phyloP scores from a whole-genome alignment of 2,888 invertebrate genomes.

The Cabera pusaria region DNA sequence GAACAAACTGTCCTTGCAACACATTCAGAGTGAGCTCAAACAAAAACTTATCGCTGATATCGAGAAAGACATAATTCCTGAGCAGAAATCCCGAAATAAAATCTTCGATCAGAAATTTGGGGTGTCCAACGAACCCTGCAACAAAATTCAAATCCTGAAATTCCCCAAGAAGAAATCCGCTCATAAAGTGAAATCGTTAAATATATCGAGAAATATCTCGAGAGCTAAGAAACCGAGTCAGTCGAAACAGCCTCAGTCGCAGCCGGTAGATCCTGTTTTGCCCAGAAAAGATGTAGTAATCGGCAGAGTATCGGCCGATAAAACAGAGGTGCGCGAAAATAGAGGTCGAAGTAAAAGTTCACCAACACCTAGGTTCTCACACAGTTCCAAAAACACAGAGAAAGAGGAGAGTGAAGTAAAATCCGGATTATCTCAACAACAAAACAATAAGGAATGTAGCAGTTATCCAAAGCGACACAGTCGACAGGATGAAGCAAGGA shows the following conservation, averaged over 20 bases:
- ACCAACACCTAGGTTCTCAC: slow-evolving; percentile 42
- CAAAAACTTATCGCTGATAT: slow-evolving; percentile 50
- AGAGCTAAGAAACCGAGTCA: slow-evolving; percentile 30
- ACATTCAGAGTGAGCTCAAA: slow-evolving; percentile 59
- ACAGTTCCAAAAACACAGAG: slow-evolving; percentile 19
- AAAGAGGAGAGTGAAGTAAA: too few relatives aligned
- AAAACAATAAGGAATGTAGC: too few relatives aligned
- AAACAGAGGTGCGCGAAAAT: too few relatives aligned
- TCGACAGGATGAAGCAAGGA: too few relatives aligned
- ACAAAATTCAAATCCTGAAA: slow-evolving; percentile 30
- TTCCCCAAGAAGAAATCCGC: slow-evolving; percentile 45
- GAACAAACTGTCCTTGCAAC: slow-evolving; percentile 63
- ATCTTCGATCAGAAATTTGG: too few relatives aligned
- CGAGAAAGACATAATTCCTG: slow-evolving; percentile 16
- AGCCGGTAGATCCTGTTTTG: slow-evolving; percentile 37
- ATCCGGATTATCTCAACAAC: too few relatives aligned
- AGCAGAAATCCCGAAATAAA: too few relatives aligned
- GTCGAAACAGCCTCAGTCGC: slow-evolving; percentile 13
- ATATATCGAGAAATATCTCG: slow-evolving; percentile 60
- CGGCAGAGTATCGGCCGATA: too few relatives aligned
- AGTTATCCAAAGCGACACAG: too few relatives aligned
- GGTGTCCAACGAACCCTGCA: too few relatives aligned
- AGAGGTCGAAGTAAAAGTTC: slow-evolving; percentile 48
- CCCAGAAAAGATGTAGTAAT: too few relatives aligned
- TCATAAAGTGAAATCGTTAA: slow-evolving; percentile 72